Evolutionary conservation across 2,888 invertebrate genomes (phyloP).

Genomic region (Synanthedon tipuliformis): DNA sequence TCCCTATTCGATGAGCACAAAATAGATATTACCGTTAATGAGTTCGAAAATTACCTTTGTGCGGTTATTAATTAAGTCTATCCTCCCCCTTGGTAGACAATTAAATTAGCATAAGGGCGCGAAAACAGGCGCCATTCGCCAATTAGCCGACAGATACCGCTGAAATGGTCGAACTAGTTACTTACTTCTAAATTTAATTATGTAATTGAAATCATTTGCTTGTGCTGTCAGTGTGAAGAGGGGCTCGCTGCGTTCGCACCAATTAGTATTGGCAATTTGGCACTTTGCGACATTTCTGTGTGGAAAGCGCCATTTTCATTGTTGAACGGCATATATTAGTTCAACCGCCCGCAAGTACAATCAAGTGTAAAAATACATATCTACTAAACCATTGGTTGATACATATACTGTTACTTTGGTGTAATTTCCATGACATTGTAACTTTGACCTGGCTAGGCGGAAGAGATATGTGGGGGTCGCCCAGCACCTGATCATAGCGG

Average conservation of each 20-base stretch:
- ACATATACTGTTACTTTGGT: no score
- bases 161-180: slow-evolving; percentile 10
- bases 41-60: neutral
- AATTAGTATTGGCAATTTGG: slow-evolving; percentile 1
- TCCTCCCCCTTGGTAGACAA: slow-evolving; percentile 8
- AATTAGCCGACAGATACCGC: slow-evolving; percentile 20
- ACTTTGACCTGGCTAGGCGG: no score
- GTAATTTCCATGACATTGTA: no score
- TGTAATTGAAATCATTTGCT: slow-evolving; percentile 49
- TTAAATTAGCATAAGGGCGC: slow-evolving; percentile 21
- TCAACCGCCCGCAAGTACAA: slow-evolving; percentile 2
- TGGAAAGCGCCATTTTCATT: slow-evolving; percentile 18
- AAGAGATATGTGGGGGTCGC: no score
- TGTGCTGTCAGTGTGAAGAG: slow-evolving; percentile 6
- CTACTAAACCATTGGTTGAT: no score
- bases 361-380: no score
- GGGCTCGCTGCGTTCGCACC: slow-evolving; percentile 2
- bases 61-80: slow-evolving; percentile 1
- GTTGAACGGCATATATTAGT: slow-evolving; percentile 14
- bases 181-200: slow-evolving; percentile 38
- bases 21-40: neutral
- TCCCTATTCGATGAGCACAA: neutral
- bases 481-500: no score
- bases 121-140: slow-evolving; percentile 16
- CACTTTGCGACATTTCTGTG: slow-evolving; percentile 13